These are phyloP conservation scores for Bellardia pandia DNA, from an alignment of 2,888 invertebrate genomes.

Conservation along the genomic window DNA sequence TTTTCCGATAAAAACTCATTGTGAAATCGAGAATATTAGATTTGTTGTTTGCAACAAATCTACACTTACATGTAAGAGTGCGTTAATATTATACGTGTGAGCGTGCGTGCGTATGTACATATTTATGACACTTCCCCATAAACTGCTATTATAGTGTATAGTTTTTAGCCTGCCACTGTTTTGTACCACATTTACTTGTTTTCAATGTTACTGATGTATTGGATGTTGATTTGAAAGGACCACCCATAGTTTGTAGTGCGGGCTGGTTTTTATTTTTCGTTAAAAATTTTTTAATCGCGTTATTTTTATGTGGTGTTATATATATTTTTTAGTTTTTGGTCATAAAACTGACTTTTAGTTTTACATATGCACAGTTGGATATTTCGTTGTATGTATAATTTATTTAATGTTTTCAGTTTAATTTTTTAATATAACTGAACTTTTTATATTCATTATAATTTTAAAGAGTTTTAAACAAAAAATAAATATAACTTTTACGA, in stretches of 20 bases:
- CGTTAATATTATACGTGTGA: neutral
- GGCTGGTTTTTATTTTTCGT: neutral
- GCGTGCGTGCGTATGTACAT: neutral
- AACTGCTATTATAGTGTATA: too few species aligned
- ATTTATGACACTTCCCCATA: neutral
- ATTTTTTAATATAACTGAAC: conserved; percentile 23
- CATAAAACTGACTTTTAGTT: conserved; percentile 55
- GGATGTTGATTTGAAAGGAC: conserved; percentile 57
- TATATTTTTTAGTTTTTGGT: conserved; percentile 40
- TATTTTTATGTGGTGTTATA: conserved; percentile 42
- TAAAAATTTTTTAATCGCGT: neutral
- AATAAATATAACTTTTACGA: too few species aligned
- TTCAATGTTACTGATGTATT: conserved; percentile 22
- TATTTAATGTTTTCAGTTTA: conserved; percentile 16
- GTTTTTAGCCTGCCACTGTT: conserved; percentile 6
- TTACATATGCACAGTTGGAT: conserved; percentile 47
- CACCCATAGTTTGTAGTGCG: conserved; percentile 44
- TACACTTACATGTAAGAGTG: neutral
- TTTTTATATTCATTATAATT: conserved; percentile 8
- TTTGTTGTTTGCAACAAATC: conserved; percentile 12
- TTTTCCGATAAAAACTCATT: conserved; percentile 60
- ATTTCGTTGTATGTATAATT: conserved; percentile 11
- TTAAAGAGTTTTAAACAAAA: conserved; percentile 23
- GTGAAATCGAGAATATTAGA: conserved; percentile 64
- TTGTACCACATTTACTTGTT: neutral